Conservation (phyloP, 1,140 invertebrate species). For the Meloidogyne chitwoodi region DNA sequence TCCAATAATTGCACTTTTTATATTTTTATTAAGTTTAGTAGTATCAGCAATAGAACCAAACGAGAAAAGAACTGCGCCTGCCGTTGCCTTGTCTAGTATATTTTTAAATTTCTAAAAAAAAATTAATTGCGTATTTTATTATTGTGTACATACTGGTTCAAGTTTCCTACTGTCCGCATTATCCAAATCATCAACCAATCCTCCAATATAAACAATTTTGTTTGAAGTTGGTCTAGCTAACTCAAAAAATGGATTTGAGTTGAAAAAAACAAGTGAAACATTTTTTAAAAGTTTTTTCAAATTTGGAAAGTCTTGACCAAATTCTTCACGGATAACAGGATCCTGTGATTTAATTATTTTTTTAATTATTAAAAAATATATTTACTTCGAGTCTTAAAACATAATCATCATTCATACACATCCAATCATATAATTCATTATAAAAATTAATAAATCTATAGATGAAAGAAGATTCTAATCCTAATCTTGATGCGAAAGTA, state of each 20-base stretch:
- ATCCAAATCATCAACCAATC: constrained; percentile 4
- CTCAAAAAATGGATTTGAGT: constrained; percentile 39
- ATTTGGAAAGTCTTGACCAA: constrained; percentile 27
- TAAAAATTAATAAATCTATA: constrained; percentile 23
- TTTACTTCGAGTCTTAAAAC: background rate
- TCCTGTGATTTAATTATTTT: background rate
- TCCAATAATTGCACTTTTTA: constrained; percentile 30
- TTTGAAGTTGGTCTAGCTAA: constrained; percentile 35
- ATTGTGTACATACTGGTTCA: background rate
- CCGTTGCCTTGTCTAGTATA: constrained; percentile 21
- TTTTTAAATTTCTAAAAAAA: constrained; percentile 22
- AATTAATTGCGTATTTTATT: background rate
- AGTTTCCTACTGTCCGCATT: background rate
- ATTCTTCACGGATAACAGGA: constrained; percentile 3
- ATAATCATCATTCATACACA: constrained; percentile 12
- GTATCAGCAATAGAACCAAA: constrained; percentile 43
- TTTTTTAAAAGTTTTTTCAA: constrained; percentile 22
- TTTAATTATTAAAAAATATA: background rate
- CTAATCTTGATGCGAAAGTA: background rate
- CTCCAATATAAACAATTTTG: constrained; percentile 46
- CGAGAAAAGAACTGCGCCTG: constrained; percentile 35
- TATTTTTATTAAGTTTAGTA: constrained; percentile 10
- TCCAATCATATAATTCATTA: constrained; percentile 21
- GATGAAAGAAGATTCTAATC: constrained; percentile 1
- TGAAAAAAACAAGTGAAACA: constrained; percentile 37